Evolutionary conservation across 2,888 invertebrate genomes (phyloP).

Genomic region (Ennomos erosarius): DNA sequence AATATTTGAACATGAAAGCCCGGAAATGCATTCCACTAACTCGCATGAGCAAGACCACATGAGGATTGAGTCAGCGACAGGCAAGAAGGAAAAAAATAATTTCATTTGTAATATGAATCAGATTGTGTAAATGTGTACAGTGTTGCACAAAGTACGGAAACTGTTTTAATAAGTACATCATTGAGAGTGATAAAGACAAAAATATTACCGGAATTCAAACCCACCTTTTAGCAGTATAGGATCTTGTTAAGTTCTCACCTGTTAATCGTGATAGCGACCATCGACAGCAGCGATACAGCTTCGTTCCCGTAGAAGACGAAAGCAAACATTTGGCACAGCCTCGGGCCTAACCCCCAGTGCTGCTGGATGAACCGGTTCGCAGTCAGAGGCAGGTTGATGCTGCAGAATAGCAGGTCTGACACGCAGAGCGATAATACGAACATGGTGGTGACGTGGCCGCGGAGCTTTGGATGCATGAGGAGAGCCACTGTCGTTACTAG

Average conservation of each 20-base stretch:
- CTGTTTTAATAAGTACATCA: too few relatives aligned
- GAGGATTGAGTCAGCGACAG: conserved; percentile 11
- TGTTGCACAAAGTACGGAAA: too few relatives aligned
- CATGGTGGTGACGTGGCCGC: conserved; percentile 93
- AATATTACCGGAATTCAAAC: too few relatives aligned
- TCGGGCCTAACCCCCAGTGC: conserved; percentile 91
- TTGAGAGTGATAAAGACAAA: too few relatives aligned
- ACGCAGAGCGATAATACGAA: conserved; percentile 94
- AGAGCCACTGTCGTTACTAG: conserved; percentile 92
- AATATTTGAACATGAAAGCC: conserved; percentile 8
- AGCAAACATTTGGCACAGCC: conserved; percentile 93
- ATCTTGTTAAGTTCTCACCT: conserved; percentile 82
- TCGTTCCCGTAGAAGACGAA: conserved; percentile 96
- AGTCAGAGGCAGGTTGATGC: conserved; percentile 93
- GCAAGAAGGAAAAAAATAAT: conserved; percentile 7
- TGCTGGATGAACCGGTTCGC: conserved; percentile 93
- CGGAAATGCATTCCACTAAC: conserved; percentile 20
- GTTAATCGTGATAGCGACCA: conserved; percentile 95
- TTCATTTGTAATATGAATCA: too few relatives aligned
- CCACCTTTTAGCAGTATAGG: too few relatives aligned
- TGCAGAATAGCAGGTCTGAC: conserved; percentile 94
- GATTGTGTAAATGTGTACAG: too few relatives aligned
- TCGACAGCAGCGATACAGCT: conserved; percentile 93
- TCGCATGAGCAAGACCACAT: conserved; percentile 12
- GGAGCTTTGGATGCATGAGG: conserved; percentile 90